A percentile compares a stretch with the other conserved stretches of the same genome.
These are phyloP conservation scores for Pseudomyrmex concolor DNA, from an alignment of 1,140 invertebrate species.

Conservation along the genomic window DNA sequence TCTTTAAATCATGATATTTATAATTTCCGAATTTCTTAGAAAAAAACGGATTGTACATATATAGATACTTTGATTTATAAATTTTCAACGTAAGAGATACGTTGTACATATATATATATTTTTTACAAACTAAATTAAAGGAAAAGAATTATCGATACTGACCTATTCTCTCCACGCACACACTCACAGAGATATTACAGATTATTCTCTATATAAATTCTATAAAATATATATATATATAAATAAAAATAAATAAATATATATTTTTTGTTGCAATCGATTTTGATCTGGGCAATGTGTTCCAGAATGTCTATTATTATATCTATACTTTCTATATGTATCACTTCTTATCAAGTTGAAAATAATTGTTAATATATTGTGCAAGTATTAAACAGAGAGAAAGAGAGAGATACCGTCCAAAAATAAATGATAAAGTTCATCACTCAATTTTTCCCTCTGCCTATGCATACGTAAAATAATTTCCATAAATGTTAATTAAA, in stretches of 20 bases:
- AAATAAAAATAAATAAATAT: slow-evolving; percentile 74
- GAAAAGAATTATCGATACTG: slow-evolving; percentile 63
- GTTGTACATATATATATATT: slow-evolving; percentile 62
- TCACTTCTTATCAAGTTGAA: slow-evolving; percentile 79
- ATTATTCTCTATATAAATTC: slow-evolving; percentile 77
- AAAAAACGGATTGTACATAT: background rate
- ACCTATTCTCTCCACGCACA: slow-evolving; percentile 26
- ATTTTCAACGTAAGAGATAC: slow-evolving; percentile 11
- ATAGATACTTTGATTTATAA: background rate
- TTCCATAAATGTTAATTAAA: too few relatives aligned
- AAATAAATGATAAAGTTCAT: slow-evolving; percentile 82
- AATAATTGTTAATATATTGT: slow-evolving; percentile 85
- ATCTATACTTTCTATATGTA: slow-evolving; percentile 83
- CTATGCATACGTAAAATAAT: slow-evolving; percentile 50
- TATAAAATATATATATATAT: slow-evolving; percentile 56
- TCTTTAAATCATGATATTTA: slow-evolving; percentile 4
- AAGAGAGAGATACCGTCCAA: slow-evolving; percentile 81
- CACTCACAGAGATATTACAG: slow-evolving; percentile 3
- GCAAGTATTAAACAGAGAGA: slow-evolving; percentile 81
- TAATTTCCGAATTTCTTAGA: background rate
- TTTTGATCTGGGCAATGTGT: slow-evolving; percentile 79
- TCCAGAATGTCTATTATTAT: slow-evolving; percentile 82
- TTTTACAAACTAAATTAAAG: background rate
- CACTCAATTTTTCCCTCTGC: slow-evolving; percentile 64
- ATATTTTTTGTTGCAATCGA: slow-evolving; percentile 80